Evolutionary conservation across 2,797 vertebrate genomes (phyloP), one percentile per base, ranked within the genome.

Genomic region (Morelia viridis): DNA sequence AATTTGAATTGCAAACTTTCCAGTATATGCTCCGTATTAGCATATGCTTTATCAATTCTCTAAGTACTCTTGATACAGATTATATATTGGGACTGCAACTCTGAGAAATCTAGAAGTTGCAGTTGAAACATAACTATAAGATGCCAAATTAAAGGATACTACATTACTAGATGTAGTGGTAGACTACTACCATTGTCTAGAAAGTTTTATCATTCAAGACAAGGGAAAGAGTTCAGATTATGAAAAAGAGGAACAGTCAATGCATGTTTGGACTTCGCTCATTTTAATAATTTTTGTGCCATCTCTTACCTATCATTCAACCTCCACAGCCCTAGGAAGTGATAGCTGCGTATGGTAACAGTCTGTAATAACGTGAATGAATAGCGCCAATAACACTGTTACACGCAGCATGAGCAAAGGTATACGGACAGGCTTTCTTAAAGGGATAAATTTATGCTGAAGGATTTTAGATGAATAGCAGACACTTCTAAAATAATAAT

Each of bases 401-500:
- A 50, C 31, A 76, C 85, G 61, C 57, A 76, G 68, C 87, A 80
- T 53, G 61, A 65, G 26, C 46, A n/a, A 87, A 24, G 2, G 28
- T 22, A 22, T 0, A 80, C 24, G 31, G 57, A 89, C 22, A 86
- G 41, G n/a, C 57, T 26, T 89, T 89, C 89, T 26, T 91, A 56
- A 87, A 86, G n/a, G 46, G 71, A 2, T 26, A 85, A 53, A 71
- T 85, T n/a, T 85, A 85, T 60, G 53, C 89, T 56, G 53, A 57
- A 92, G 89, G 85, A 3, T 0, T 12, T 4, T 35, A 0, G 22
- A 89, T 68, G 12, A 86, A 0, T 5, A 88, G 46, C 64, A 87
- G 61, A 41, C 12, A 56, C 87, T 1, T 90, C 93, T 53, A 87
- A 46, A 68, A 86, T 93, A 84, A 91, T 68, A 93, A 90, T 89